Percentiles rank a stretch among this genome's conserved stretches.
phyloP scores from a whole-genome alignment of 2,888 invertebrate species.

The Euphydryas editha region DNA sequence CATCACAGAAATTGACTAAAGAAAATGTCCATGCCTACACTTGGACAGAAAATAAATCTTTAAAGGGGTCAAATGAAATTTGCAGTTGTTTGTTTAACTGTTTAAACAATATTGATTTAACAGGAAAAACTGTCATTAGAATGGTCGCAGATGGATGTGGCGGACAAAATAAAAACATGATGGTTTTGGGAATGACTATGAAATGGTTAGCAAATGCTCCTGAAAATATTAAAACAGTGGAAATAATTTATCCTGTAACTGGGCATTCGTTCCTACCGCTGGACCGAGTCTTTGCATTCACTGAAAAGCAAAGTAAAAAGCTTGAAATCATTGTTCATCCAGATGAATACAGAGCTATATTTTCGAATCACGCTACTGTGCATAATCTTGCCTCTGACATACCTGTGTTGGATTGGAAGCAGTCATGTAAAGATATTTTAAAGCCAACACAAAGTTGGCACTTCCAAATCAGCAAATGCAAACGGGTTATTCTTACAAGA shows the following conservation, averaged over 20 bases:
- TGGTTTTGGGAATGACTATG: too few species aligned
- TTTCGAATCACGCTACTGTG: slow-evolving; percentile 22
- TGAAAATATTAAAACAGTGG: not conserved
- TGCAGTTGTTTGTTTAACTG: too few species aligned
- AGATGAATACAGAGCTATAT: slow-evolving; percentile 24
- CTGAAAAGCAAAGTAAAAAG: slow-evolving; percentile 24
- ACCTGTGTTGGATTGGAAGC: slow-evolving; percentile 26
- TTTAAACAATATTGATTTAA: too few species aligned
- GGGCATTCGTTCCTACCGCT: slow-evolving; percentile 24
- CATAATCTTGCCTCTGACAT: not conserved
- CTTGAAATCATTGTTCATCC: slow-evolving; percentile 27
- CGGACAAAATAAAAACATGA: too few species aligned
- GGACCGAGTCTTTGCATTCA: slow-evolving; percentile 27
- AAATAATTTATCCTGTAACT: slow-evolving; percentile 24
- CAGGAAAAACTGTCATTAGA: too few species aligned
- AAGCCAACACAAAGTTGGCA: slow-evolving; percentile 35
- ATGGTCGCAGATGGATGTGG: too few species aligned
- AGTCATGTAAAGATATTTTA: slow-evolving; percentile 31
- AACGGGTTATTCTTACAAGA: slow-evolving; percentile 15
- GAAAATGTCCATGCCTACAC: too few species aligned
- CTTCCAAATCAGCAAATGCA: slow-evolving; percentile 35
- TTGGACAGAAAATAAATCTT: too few species aligned
- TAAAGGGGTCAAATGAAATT: too few species aligned
- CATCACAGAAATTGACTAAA: too few species aligned
- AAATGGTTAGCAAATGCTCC: not conserved